These are phyloP conservation scores for Phyllostomus discolor DNA, from an alignment of 2,113 vertebrate species.

Conservation along the genomic window DNA sequence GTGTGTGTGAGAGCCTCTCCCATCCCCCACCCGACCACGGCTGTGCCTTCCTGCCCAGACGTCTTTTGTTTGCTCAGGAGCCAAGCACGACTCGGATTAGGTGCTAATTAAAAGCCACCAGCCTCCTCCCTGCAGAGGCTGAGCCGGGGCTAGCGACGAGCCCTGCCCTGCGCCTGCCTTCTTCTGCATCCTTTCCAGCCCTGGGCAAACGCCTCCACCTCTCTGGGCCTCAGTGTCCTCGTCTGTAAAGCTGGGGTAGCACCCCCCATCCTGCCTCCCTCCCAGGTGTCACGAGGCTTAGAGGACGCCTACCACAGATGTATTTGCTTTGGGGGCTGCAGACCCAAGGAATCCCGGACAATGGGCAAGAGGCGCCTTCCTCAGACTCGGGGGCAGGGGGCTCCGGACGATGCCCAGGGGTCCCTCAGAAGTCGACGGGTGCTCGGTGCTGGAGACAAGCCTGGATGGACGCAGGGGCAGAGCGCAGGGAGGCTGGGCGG, in stretches of 20 bases:
- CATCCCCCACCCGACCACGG: background rate
- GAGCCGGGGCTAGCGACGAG: background rate
- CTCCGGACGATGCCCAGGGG: background rate
- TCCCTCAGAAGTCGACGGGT: background rate
- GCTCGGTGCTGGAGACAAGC: background rate
- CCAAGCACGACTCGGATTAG: background rate
- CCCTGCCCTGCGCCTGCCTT: background rate
- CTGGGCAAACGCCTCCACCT: background rate
- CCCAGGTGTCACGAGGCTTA: background rate
- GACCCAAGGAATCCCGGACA: background rate
- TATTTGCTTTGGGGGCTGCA: background rate
- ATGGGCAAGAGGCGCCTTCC: background rate
- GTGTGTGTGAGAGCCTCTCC: background rate
- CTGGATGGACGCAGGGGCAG: background rate
- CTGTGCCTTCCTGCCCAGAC: background rate
- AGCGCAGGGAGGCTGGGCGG: background rate
- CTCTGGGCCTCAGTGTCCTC: constrained; percentile 21
- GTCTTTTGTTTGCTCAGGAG: background rate
- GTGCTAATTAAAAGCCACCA: background rate
- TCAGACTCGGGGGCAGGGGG: accelerated
- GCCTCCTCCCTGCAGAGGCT: background rate
- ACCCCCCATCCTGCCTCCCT: background rate
- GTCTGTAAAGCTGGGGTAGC: background rate
- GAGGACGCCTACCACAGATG: background rate
- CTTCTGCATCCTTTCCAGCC: background rate